These are phyloP conservation scores for Merops nubicus DNA, from an alignment of 2,113 vertebrate genomes.

Conservation along the genomic window DNA sequence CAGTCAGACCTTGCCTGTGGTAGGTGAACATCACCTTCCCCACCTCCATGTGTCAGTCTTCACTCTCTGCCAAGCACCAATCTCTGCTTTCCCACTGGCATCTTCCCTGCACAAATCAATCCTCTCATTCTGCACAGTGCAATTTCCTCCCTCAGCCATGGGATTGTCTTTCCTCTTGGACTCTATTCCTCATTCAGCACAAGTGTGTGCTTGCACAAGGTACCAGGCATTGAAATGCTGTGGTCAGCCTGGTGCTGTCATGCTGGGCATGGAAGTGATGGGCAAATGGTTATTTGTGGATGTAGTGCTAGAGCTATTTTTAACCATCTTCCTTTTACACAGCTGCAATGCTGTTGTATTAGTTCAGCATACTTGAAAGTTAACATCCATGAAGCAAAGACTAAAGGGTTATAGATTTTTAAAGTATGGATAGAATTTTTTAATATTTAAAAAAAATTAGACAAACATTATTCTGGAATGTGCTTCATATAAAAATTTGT, in stretches of 20 bases:
- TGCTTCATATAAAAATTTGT: not conserved
- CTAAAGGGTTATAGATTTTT: not conserved
- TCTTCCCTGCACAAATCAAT: not conserved
- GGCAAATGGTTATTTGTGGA: not conserved
- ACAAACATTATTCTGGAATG: not conserved
- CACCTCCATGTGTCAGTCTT: not conserved
- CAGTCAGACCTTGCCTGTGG: not conserved
- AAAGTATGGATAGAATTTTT: not conserved
- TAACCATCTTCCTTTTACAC: not conserved
- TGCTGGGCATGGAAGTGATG: not conserved
- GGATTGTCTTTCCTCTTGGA: not conserved
- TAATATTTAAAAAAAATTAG: not conserved
- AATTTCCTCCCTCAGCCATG: not conserved
- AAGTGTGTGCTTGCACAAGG: not conserved
- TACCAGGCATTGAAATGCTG: not conserved
- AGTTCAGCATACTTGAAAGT: not conserved
- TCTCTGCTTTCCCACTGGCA: not conserved
- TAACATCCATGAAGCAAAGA: not conserved
- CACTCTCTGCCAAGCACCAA: rapidly evolving
- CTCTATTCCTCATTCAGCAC: not conserved
- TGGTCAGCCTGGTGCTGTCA: not conserved
- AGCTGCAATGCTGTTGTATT: not conserved
- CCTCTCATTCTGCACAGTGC: not conserved
- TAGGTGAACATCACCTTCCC: not conserved
- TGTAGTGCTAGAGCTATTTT: not conserved